Percentiles rank a stretch among this genome's conserved stretches.
These are phyloP conservation scores for Peromyscus leucopus DNA, from an alignment of 2,113 vertebrate genomes.

Conservation along the genomic window DNA sequence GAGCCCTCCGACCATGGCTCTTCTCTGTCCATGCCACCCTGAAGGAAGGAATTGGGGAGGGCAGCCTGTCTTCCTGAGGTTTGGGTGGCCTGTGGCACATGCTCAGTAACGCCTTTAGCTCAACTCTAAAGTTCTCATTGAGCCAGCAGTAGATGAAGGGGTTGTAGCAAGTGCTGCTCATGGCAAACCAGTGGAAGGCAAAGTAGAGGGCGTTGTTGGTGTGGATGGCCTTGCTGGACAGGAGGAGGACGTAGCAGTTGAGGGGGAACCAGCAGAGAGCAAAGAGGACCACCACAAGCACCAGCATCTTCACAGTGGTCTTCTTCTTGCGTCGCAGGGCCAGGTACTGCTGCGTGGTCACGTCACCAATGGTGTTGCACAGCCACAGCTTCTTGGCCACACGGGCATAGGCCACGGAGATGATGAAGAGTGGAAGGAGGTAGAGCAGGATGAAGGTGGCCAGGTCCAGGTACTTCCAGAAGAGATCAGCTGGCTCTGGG, in stretches of 20 bases:
- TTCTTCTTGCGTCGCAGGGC: conserved; percentile 91
- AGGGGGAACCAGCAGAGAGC: conserved; percentile 97
- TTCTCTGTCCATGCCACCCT: conserved; percentile 86
- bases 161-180: conserved; percentile 98
- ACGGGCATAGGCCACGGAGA: conserved; percentile 91
- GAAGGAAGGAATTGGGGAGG: conserved; percentile 85
- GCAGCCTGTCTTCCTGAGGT: conserved; percentile 71
- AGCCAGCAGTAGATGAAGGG: conserved; percentile 99
- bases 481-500: conserved; percentile 95
- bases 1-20: conserved; percentile 66
- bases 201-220: conserved; percentile 95
- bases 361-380: conserved; percentile 92
- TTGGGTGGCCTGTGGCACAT: conserved; percentile 88
- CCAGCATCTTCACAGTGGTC: conserved; percentile 95
- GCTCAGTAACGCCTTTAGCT: conserved; percentile 91
- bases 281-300: conserved; percentile 94
- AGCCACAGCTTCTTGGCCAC: conserved; percentile 95
- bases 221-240: conserved; percentile 94
- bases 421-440: conserved; percentile 94
- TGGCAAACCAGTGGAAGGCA: conserved; percentile 96
- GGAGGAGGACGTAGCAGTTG: conserved; percentile 95
- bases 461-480: conserved; percentile 96
- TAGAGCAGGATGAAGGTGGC: conserved; percentile 95
- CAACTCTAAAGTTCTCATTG: conserved; percentile 93
- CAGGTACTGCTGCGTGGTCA: conserved; percentile 94